Evolutionary conservation across 2,888 invertebrate genomes (phyloP).

Genomic region (Eupithecia dodoneata): DNA sequence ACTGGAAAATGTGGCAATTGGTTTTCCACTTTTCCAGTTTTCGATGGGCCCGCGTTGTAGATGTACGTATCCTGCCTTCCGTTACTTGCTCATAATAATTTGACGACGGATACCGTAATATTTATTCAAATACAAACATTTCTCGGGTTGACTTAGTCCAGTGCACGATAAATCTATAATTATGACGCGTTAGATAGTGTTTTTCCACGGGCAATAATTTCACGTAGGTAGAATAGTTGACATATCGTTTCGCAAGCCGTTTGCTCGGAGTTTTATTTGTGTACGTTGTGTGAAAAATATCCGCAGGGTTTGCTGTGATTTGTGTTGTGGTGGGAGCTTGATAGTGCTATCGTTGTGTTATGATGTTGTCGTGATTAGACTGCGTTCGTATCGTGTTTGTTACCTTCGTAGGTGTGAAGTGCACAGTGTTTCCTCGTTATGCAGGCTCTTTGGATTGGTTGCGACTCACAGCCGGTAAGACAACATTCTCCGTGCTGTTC

Average conservation of each 20-base stretch:
- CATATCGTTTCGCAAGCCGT: slow-evolving; percentile 78
- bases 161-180: slow-evolving; percentile 28
- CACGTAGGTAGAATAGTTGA: slow-evolving; percentile 66
- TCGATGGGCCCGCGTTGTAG: slow-evolving; percentile 60
- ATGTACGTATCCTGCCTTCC: slow-evolving; percentile 42
- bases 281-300: slow-evolving; percentile 71
- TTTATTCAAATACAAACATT: slow-evolving; percentile 40
- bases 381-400: slow-evolving; percentile 44
- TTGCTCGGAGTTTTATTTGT: slow-evolving; percentile 71
- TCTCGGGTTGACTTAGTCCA: slow-evolving; percentile 32
- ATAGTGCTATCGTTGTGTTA: slow-evolving; percentile 54
- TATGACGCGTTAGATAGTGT: slow-evolving; percentile 31
- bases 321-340: slow-evolving; percentile 47
- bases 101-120: slow-evolving; percentile 51
- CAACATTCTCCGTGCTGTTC: slow-evolving; percentile 18
- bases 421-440: slow-evolving; percentile 58
- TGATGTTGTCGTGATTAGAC: slow-evolving; percentile 44
- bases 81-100: slow-evolving; percentile 40
- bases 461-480: slow-evolving; percentile 56
- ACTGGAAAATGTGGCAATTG: too few species aligned
- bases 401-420: slow-evolving; percentile 55
- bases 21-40: slow-evolving; percentile 56
- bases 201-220: slow-evolving; percentile 55
- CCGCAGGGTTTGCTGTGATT: slow-evolving; percentile 54
- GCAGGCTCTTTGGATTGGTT: slow-evolving; percentile 54